Percentiles rank a stretch among this genome's conserved stretches.
Conservation (phyloP, 2,113 vertebrate species). For the Cyanistes caeruleus region DNA sequence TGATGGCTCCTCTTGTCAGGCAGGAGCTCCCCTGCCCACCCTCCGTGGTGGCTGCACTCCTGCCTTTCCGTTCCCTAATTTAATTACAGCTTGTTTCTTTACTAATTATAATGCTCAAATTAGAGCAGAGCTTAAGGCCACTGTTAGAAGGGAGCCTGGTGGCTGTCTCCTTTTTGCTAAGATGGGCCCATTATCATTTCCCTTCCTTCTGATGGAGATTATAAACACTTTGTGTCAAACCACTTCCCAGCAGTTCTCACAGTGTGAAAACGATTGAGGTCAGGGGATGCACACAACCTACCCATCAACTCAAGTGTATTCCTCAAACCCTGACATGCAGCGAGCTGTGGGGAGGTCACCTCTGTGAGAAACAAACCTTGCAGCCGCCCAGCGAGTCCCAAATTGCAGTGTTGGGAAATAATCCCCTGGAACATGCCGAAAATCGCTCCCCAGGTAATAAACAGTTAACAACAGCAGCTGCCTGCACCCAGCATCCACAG, state of each 20-base stretch:
- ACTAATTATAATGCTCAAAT: conserved; percentile 46
- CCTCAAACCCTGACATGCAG: conserved; percentile 73
- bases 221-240: conserved; percentile 73
- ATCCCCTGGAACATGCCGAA: conserved; percentile 26
- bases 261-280: conserved; percentile 75
- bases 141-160: not conserved
- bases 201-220: conserved; percentile 51
- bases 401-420: conserved; percentile 68
- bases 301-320: conserved; percentile 73
- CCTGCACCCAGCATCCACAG: conserved; percentile 1
- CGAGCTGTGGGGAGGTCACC: conserved; percentile 74
- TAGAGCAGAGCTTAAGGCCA: conserved; percentile 53
- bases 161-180: conserved; percentile 8
- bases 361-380: conserved; percentile 70
- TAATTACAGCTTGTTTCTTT: conserved; percentile 24
- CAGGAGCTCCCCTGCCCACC: not conserved
- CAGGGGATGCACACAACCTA: conserved; percentile 75
- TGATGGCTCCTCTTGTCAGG: not conserved
- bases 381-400: conserved; percentile 57
- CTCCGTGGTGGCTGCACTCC: not conserved
- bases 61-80: conserved; percentile 20
- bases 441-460: conserved; percentile 50
- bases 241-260: conserved; percentile 65
- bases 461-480: conserved; percentile 54
- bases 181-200: conserved; percentile 36